Conservation (phyloP, 2,797 vertebrate species). For the Pachyuromys duprasi region DNA sequence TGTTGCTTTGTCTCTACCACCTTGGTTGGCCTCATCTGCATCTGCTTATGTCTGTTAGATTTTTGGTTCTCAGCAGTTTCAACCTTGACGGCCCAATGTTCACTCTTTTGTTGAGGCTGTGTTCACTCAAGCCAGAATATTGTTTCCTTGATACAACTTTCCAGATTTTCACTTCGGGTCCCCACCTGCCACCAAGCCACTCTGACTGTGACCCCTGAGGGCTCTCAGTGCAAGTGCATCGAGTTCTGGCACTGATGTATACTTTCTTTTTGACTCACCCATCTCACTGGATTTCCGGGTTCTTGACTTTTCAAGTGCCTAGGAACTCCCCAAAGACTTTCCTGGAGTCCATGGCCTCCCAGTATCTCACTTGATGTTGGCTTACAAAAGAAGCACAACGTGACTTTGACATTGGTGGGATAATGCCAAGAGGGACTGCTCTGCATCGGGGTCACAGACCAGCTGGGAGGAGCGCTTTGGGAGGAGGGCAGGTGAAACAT, state of each 20-base stretch:
- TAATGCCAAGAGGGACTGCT: background rate
- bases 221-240: background rate
- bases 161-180: background rate
- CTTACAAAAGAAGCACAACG: background rate
- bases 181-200: too few species aligned
- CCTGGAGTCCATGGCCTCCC: background rate
- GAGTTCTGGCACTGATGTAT: rapidly evolving
- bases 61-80: background rate
- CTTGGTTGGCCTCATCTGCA: background rate
- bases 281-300: background rate
- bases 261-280: background rate
- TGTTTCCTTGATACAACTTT: background rate
- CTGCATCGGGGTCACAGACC: background rate
- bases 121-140: background rate
- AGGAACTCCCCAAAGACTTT: background rate
- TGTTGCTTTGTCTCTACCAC: too few species aligned
- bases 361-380: background rate
- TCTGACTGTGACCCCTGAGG: background rate
- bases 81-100: background rate
- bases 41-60: background rate
- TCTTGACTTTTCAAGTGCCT: background rate
- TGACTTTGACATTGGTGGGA: background rate
- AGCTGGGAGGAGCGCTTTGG: background rate
- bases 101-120: too few species aligned
- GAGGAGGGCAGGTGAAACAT: background rate